A percentile compares a stretch with the other conserved stretches of the same genome.
Conservation (phyloP, 2,797 vertebrate species). For the Lepus oiostolus region DNA sequence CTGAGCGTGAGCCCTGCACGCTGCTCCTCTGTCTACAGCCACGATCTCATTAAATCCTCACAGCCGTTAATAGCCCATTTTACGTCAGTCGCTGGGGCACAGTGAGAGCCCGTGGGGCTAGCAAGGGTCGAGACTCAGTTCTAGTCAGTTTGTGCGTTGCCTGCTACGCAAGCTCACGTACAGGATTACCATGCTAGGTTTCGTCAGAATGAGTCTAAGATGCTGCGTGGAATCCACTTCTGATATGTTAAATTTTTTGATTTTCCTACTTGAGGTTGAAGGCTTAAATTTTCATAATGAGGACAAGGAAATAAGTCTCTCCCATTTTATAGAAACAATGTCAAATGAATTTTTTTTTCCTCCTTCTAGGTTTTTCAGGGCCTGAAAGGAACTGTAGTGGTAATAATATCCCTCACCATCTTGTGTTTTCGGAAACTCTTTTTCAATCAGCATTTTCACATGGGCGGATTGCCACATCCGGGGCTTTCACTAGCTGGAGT, state of each 20-base stretch:
- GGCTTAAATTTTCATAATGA: neutral
- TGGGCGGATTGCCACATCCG: neutral
- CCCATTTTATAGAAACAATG: neutral
- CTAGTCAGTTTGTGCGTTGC: neutral
- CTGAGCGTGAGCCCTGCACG: neutral
- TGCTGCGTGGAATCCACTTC: neutral
- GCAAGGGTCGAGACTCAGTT: neutral
- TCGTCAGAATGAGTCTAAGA: neutral
- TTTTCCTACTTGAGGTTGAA: neutral
- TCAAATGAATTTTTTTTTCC: neutral
- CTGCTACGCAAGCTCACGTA: neutral
- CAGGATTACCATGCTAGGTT: neutral
- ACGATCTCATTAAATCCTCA: neutral
- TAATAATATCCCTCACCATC: neutral
- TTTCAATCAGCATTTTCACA: neutral
- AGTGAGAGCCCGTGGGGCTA: neutral
- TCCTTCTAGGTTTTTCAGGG: constrained; percentile 10
- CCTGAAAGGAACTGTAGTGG: neutral
- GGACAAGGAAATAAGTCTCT: neutral
- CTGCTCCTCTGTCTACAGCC: neutral
- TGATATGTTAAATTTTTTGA: too few relatives aligned
- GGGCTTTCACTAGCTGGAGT: neutral
- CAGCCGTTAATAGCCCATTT: neutral
- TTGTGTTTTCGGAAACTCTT: neutral
- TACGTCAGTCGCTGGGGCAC: neutral